Conservation (phyloP, 2,113 vertebrate genomes). For the Vidua macroura region DNA sequence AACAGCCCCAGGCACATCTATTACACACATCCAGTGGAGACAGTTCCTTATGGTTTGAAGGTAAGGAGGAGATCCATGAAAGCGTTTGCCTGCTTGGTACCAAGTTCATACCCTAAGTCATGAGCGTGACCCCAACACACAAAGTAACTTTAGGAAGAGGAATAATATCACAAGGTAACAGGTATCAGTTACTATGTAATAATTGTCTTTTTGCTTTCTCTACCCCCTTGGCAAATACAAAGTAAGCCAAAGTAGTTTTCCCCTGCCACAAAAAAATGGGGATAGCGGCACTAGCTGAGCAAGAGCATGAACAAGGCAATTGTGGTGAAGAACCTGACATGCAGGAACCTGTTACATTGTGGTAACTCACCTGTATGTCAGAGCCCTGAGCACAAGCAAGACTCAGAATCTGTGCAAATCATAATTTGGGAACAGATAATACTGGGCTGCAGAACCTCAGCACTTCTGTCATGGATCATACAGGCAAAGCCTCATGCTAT, state of each 20-base stretch:
- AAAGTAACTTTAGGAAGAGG: not conserved
- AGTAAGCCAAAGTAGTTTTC: not conserved
- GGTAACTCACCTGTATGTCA: not conserved
- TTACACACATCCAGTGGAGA: slow-evolving; percentile 16
- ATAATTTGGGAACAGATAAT: not conserved
- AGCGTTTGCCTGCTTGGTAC: not conserved
- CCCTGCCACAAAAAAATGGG: not conserved
- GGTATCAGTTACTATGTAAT: not conserved
- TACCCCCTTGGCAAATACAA: not conserved
- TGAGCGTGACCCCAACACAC: not conserved
- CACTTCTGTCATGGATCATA: not conserved
- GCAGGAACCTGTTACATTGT: not conserved
- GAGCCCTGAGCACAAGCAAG: not conserved
- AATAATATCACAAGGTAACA: not conserved
- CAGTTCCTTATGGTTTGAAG: slow-evolving; percentile 21
- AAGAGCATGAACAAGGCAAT: not conserved
- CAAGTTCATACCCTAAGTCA: not conserved
- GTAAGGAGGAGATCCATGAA: slow-evolving; percentile 12
- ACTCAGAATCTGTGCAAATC: not conserved
- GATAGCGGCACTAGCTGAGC: not conserved
- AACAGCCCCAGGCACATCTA: slow-evolving; percentile 57
- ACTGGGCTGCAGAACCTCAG: not conserved
- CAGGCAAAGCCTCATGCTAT: not conserved
- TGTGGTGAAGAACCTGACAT: not conserved
- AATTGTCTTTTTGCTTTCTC: not conserved